Evolutionary conservation across 2,888 invertebrate species (phyloP).

Genomic region (Parnassius mnemosyne): DNA sequence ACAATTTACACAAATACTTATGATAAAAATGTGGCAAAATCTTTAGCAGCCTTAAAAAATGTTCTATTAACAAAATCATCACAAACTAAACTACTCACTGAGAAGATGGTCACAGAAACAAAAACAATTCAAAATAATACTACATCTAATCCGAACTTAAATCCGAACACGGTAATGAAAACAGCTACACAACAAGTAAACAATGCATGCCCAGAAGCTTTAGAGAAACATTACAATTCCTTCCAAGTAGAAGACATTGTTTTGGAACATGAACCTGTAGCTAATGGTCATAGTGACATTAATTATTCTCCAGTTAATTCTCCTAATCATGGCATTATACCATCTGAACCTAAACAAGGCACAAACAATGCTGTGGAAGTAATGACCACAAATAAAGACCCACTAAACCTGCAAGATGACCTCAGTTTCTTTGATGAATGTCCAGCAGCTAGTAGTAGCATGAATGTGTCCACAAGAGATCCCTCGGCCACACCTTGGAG

Average conservation of each 20-base stretch:
- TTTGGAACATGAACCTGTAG: conserved; percentile 54
- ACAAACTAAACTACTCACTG: conserved; percentile 25
- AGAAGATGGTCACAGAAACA: conserved; percentile 10
- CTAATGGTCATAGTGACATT: conserved; percentile 46
- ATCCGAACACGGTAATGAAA: conserved; percentile 7
- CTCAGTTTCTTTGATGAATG: conserved; percentile 68
- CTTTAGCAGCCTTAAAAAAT: conserved; percentile 55
- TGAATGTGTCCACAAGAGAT: conserved; percentile 58
- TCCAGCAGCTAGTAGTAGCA: conserved; percentile 71
- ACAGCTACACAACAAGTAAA: conserved; percentile 17
- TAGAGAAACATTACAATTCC: conserved; percentile 46
- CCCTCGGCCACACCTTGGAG: conserved; percentile 73
- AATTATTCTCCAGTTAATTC: conserved; percentile 68
- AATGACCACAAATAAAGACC: conserved; percentile 43
- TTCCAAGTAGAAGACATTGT: conserved; percentile 65
- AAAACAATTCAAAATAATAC: conserved; percentile 3
- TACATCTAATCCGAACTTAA: conserved; percentile 1
- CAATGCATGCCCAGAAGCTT: conserved; percentile 16
- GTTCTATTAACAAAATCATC: conserved; percentile 39
- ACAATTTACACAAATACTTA: conserved; percentile 54
- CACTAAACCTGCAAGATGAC: conserved; percentile 57
- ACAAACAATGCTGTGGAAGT: conserved; percentile 7
- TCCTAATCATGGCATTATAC: conserved; percentile 37
- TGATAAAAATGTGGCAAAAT: conserved; percentile 62
- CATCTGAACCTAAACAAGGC: conserved; percentile 11